These are phyloP conservation scores for Zingel zingel DNA, from an alignment of 2,113 vertebrate species.

Conservation along the genomic window DNA sequence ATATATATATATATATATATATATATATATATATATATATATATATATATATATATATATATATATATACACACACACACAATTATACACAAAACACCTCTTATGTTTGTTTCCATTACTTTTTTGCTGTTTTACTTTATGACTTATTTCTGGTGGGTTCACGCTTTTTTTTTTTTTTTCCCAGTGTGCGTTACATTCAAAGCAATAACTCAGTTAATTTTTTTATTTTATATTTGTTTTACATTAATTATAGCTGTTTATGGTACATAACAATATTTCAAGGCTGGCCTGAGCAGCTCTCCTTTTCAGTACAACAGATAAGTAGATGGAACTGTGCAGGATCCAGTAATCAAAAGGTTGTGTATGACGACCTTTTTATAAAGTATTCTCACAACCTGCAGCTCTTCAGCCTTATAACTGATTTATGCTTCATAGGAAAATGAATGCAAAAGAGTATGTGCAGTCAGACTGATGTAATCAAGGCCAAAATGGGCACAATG, in stretches of 20 bases:
- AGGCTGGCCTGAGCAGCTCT: conserved; percentile 1
- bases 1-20: too few species aligned
- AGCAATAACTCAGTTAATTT: not conserved
- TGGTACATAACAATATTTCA: not conserved
- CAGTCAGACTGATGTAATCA: conserved; percentile 58
- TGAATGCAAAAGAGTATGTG: conserved; percentile 31
- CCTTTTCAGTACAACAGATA: not conserved
- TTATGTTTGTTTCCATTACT: not conserved
- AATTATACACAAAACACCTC: not conserved
- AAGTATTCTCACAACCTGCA: conserved; percentile 17
- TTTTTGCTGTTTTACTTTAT: not conserved
- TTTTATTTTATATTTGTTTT: too few species aligned
- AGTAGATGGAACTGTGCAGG: conserved; percentile 2
- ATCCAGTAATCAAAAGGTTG: conserved; percentile 5
- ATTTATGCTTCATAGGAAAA: conserved; percentile 31
- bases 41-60: too few species aligned
- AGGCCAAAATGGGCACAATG: conserved; percentile 56
- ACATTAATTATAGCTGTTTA: not conserved
- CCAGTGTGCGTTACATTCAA: not conserved
- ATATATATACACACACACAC: too few species aligned
- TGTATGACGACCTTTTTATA: conserved; percentile 19
- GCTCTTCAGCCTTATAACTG: conserved; percentile 17
- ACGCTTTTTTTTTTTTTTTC: not conserved
- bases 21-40: not conserved
- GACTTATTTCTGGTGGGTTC: not conserved